Base-by-base conservation (phyloP, 2,113 vertebrate species). In the Chamaetylas fuelleborni region DNA sequence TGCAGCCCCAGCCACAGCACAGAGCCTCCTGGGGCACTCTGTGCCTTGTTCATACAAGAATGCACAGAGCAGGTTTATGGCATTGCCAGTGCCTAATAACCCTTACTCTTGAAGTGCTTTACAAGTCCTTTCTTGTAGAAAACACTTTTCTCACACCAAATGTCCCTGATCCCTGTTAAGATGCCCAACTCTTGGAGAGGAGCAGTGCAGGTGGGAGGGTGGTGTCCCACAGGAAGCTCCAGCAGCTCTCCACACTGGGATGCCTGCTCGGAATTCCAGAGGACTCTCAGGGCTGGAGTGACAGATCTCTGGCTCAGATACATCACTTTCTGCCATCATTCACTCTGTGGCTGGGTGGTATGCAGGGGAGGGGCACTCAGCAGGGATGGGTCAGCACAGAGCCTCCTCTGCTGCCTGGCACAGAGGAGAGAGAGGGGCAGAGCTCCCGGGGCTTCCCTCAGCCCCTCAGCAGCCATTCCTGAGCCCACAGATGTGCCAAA, bases 371-470 rank as follows among this genome's bases (percentile, higher is more conserved):
- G 11, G 36, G 43, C 13, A 53, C 16, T 42, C 17, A 19, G 28
- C 0, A 0, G 53, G 25, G 20, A 18, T 23, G 48, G 40, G 34
- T 12, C 0, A 1, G 81, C 62, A 70, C 51, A 64, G 60, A 2
- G 5, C 3, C 9, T 77, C 42, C 51, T 54, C 80, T 92, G 79
- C 69, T 62, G 54, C 67, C 57, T 70, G 81, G 71, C 47, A 48
- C 20, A 25, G 58, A 28, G 62, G 26, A 73, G 40, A 48, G 81
- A 91, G 33, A 51, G 45, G 76, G 43, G 36, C 54, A 56, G 50
- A 74, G 65, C 54, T 66, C 54, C 58, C 19, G 1, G 3, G 31
- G 57, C n/a, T 66, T 54, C 51, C n/a, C 60, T 60, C 73, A 47
- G 76, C 19, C 54, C 47, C 88, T 86, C 43, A 45, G 56, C 81